These are phyloP conservation scores for Acropternis orthonyx DNA, from an alignment of 2,797 vertebrate species.

Conservation along the genomic window DNA sequence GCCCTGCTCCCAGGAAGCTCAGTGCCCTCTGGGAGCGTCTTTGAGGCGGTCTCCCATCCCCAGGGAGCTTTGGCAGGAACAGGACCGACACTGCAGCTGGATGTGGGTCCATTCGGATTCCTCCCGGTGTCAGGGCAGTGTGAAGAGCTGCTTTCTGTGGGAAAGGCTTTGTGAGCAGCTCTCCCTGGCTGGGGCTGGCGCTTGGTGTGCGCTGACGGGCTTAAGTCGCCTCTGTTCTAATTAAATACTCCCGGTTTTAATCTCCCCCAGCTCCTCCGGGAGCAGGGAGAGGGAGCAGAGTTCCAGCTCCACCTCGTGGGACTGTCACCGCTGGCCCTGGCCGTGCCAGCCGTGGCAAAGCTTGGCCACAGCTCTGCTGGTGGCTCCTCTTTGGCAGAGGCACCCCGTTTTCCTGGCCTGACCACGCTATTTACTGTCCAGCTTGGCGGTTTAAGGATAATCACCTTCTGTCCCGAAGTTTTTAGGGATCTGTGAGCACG, in stretches of 20 bases:
- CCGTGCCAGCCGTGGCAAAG: background rate
- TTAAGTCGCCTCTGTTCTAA: conserved; percentile 16
- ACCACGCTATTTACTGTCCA: rapidly evolving
- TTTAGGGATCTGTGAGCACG: background rate
- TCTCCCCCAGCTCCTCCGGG: background rate
- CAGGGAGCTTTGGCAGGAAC: background rate
- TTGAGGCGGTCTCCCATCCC: rapidly evolving
- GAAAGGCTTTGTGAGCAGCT: background rate
- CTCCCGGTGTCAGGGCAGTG: rapidly evolving
- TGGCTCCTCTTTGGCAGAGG: background rate
- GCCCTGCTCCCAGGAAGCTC: background rate
- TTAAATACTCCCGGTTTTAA: background rate
- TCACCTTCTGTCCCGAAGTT: rapidly evolving
- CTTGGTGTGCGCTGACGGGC: background rate
- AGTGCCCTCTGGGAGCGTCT: rapidly evolving
- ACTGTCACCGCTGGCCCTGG: rapidly evolving
- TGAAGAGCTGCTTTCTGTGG: background rate
- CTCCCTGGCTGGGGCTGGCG: background rate
- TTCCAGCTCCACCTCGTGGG: background rate
- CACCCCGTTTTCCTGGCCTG: background rate
- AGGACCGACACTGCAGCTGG: rapidly evolving
- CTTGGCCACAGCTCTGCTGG: background rate
- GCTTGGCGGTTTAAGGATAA: background rate
- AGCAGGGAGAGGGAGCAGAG: background rate
- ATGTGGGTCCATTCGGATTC: background rate